phyloP scores from a whole-genome alignment of 2,797 vertebrate species.

The Urosaurus nigricauda region DNA sequence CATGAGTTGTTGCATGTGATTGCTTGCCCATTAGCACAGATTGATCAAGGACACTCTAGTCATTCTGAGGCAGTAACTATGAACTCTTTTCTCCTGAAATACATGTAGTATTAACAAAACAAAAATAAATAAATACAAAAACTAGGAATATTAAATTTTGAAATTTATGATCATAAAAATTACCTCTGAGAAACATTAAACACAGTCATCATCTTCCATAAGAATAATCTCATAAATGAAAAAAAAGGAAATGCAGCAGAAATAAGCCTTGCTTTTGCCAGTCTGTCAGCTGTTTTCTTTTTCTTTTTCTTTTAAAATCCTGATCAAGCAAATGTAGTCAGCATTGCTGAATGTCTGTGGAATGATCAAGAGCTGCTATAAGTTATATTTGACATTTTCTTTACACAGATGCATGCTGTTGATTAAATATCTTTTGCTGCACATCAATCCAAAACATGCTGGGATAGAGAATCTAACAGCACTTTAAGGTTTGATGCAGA shows the following conservation, averaged over 20 bases:
- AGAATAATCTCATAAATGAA: background rate
- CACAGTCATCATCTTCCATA: slow-evolving; percentile 10
- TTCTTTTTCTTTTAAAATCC: background rate
- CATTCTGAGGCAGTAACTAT: background rate
- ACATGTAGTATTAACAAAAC: background rate
- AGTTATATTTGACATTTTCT: slow-evolving; percentile 10
- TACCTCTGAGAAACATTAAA: background rate
- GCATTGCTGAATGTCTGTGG: background rate
- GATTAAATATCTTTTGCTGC: background rate
- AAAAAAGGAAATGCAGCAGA: slow-evolving; percentile 8
- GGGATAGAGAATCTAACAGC: background rate
- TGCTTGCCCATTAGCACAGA: background rate
- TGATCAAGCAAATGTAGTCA: slow-evolving; percentile 28
- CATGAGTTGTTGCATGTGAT: background rate
- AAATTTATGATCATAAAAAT: background rate
- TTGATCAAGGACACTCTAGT: background rate
- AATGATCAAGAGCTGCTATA: slow-evolving; percentile 5
- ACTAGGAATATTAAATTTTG: background rate
- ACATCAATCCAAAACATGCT: background rate
- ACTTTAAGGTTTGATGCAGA: background rate
- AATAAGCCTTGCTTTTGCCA: slow-evolving; percentile 31
- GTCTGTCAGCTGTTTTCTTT: background rate
- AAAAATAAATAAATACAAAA: background rate
- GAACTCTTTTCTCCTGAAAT: background rate
- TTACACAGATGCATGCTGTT: background rate